Base-by-base conservation (phyloP, 1,140 invertebrate genomes). In the Batillaria attramentaria region DNA sequence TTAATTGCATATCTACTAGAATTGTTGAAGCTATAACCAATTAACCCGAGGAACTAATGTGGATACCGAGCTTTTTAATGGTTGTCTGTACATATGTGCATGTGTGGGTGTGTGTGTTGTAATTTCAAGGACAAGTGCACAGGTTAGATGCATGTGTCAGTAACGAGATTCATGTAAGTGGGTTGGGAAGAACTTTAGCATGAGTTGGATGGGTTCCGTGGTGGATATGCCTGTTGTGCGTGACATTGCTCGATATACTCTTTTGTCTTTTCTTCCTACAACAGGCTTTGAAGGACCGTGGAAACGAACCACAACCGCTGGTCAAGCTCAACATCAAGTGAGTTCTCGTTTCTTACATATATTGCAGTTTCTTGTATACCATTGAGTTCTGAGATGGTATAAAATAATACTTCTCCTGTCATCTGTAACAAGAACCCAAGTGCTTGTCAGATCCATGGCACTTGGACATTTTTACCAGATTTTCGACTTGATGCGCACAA, bases 321-420 rank as follows among this genome's bases (percentile, higher is more conserved):
- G 83, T 87, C n/a, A 87, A 87, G 62, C 75, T 87, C 20, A 87
- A 85, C 72, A 86, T 87, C 74, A 87, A 87, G 86, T 87, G 82
- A 85, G 86, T 84, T 10, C 4, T 70, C 3, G 57, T 16, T 42
- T 62, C 16, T 20, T 46, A 4, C 0, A 24, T 24, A 8, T 62
- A 0, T 6, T 62, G n/a, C 0, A 62, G 33, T 1, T 4, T 3
- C 33, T 62, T 2, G 33, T 8, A 24, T 8, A 62, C 10, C n/a
- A n/a, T 0, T 16, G 24, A 24, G 33, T 31, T 8, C 33, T n/a
- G 24, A 28, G n/a, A 10, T 28, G 24, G 2, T 10, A 28, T 31
- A 4, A 28, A 10, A 28, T n/a, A 10, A 10, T 1, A 62, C 24
- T 62, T 28, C 57, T 62, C 33, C 33, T n/a, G n/a, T 62, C 24